Base-by-base conservation (phyloP, 2,797 vertebrate genomes). In the Sebastes hubbsi region DNA sequence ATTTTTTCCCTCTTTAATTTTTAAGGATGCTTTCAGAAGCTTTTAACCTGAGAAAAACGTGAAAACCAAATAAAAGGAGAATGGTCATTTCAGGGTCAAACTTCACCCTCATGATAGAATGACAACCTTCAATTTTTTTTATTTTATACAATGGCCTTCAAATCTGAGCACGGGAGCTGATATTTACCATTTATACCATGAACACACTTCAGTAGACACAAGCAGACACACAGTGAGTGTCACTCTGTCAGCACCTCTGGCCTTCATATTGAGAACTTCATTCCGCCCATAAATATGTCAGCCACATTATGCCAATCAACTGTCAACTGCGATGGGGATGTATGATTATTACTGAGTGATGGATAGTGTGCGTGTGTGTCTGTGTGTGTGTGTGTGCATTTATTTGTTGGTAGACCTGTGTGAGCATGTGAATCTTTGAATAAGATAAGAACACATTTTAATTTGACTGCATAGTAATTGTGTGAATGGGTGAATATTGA, bases 211-310 rank as follows among this genome's bases (percentile, higher is more conserved):
- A 69, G 56, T 22, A 46, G 64, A 74, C 38, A 60, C 46, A 65
- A 22, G 77, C 38, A 71, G 60, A 54, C 36, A 54, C 36, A 59
- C 64, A 52, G 32, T 36, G 32, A 77, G 52, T 30, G 25, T 74
- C 38, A 68, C 29, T 56, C 61, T 64, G 67, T 78, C 67, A 56
- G 29, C 67, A 72, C 56, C 52, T 62, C 54, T 60, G 74, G 75
- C 71, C 56, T 67, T 72, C 62, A 81, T 6, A 14, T 59, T 78
- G 73, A 77, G 42, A 75, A 24, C 66, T 71, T 71, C 22, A 71
- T 66, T 65, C 30, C 61, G 12, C 4, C 14, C 46, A 30, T 34
- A 71, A 46, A 61, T 75, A 61, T 61, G 24, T 72, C 55, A 46
- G 46, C 22, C 34, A 56, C 27, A 76, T 68, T 27, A 59, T 72